Evolutionary conservation across 2,113 vertebrate species (phyloP).

Genomic region (Elgaria multicarinata): DNA sequence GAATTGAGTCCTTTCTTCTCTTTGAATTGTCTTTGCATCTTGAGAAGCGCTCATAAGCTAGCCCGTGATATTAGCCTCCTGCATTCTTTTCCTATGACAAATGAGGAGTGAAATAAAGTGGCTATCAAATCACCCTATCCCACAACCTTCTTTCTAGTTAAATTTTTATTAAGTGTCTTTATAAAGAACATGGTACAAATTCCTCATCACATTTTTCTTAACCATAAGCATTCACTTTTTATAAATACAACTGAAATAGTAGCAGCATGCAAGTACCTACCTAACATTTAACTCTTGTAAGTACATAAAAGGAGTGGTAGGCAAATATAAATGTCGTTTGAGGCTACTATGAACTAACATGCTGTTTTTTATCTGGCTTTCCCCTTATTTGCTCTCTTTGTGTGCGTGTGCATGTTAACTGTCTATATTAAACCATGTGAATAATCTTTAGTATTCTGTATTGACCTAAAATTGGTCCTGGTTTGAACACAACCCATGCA

Average conservation of each 20-base stretch:
- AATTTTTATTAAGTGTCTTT: background rate
- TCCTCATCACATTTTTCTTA: background rate
- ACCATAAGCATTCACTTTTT: background rate
- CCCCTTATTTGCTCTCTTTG: slow-evolving; percentile 24
- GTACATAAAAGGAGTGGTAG: background rate
- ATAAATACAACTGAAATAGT: background rate
- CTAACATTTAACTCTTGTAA: background rate
- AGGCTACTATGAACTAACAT: background rate
- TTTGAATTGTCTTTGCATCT: background rate
- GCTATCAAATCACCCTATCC: slow-evolving; percentile 14
- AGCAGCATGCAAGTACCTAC: accelerated
- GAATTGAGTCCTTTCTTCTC: background rate
- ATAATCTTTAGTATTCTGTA: slow-evolving; percentile 15
- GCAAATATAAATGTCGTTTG: background rate
- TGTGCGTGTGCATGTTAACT: slow-evolving; percentile 17
- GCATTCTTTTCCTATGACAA: background rate
- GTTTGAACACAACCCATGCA: slow-evolving; percentile 7
- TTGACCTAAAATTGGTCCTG: slow-evolving; percentile 40
- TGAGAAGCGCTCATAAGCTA: background rate
- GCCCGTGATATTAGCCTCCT: background rate
- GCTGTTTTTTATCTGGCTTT: slow-evolving; percentile 25
- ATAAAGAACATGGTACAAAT: background rate
- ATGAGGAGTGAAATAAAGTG: background rate
- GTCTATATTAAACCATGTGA: slow-evolving; percentile 8
- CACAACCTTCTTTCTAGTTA: background rate